A percentile compares a stretch with the other conserved stretches of the same genome.
These are phyloP conservation scores for Wiebesia pumilae DNA, from an alignment of 1,140 invertebrate species.

Conservation along the genomic window DNA sequence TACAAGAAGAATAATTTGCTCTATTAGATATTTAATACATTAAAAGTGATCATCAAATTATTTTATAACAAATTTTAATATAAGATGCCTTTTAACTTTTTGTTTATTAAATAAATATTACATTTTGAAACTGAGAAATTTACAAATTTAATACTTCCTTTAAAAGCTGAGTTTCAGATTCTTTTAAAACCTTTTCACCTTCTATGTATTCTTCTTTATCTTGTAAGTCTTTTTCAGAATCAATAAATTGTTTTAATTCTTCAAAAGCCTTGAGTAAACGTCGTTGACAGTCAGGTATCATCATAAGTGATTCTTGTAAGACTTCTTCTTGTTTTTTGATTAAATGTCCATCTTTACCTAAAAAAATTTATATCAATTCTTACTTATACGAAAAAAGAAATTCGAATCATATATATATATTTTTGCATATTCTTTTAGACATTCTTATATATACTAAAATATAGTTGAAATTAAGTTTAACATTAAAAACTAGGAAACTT, in stretches of 20 bases:
- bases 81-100: background rate
- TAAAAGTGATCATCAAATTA: background rate
- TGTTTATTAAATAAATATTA: background rate
- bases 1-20: background rate
- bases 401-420: too few relatives aligned
- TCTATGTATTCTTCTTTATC: slow-evolving; percentile 83
- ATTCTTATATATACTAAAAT: too few relatives aligned
- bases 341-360: slow-evolving; percentile 87
- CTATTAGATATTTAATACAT: background rate
- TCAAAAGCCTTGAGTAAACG: slow-evolving; percentile 84
- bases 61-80: background rate
- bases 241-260: slow-evolving; percentile 84
- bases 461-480: too few relatives aligned
- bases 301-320: slow-evolving; percentile 89
- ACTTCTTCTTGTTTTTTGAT: slow-evolving; percentile 92
- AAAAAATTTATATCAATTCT: slow-evolving; percentile 44
- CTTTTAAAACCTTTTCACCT: slow-evolving; percentile 81
- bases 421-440: too few relatives aligned
- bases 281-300: slow-evolving; percentile 91
- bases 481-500: too few relatives aligned
- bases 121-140: background rate
- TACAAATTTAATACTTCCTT: slow-evolving; percentile 58
- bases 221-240: slow-evolving; percentile 84
- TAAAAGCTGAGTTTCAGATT: slow-evolving; percentile 81
- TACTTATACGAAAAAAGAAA: too few relatives aligned